These are phyloP conservation scores for Podarcis lilfordi DNA, from an alignment of 2,797 vertebrate genomes.

Conservation along the genomic window DNA sequence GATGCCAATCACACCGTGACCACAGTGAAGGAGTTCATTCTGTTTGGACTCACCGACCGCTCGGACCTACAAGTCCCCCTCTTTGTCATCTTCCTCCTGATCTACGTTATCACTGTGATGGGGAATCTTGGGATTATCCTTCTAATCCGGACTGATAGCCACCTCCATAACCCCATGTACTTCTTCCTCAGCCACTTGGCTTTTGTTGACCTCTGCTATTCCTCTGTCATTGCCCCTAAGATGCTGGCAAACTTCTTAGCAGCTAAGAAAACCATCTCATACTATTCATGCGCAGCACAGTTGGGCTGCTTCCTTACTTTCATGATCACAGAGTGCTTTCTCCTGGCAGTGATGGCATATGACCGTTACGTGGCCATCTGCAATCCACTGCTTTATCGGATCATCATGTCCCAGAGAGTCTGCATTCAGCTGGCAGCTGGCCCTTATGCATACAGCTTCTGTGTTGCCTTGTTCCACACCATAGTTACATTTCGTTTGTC, in stretches of 20 bases:
- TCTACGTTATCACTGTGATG: neutral
- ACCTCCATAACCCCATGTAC: conserved; percentile 15
- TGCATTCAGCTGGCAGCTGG: neutral
- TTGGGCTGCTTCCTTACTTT: conserved; percentile 13
- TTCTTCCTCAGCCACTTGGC: conserved; percentile 21
- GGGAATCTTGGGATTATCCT: conserved; percentile 22
- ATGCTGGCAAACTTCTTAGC: conserved; percentile 6
- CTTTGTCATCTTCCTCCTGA: neutral
- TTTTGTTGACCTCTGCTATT: conserved; percentile 31
- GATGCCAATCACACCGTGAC: neutral
- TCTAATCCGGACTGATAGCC: neutral
- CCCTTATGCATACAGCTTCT: neutral
- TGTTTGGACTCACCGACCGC: neutral
- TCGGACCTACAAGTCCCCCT: neutral
- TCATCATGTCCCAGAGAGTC: conserved; percentile 4
- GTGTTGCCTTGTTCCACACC: neutral
- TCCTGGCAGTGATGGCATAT: conserved; percentile 17
- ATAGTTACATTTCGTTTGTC: neutral
- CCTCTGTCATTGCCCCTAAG: conserved; percentile 15
- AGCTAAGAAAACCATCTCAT: conserved; percentile 2
- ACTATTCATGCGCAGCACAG: conserved; percentile 4
- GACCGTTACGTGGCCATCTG: conserved; percentile 14
- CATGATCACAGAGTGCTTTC: conserved; percentile 5
- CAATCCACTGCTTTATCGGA: neutral
- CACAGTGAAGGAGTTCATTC: neutral